Evolutionary conservation across 2,113 vertebrate genomes (phyloP).

Genomic region (Terrapene triunguis): DNA sequence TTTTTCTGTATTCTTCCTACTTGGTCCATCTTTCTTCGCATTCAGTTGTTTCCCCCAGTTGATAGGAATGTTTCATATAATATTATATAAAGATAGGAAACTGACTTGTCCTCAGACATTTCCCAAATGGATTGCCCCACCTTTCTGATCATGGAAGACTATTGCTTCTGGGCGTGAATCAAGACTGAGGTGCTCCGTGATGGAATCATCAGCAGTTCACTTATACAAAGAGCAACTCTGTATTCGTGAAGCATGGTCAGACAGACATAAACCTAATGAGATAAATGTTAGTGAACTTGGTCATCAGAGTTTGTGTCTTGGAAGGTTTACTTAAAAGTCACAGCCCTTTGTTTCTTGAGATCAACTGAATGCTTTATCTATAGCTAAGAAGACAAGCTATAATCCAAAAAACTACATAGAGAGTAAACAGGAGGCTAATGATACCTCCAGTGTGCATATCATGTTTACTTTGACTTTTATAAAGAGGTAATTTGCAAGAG

Average conservation of each 20-base stretch:
- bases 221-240: not conserved
- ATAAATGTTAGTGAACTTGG: not conserved
- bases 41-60: not conserved
- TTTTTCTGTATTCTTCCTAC: not conserved
- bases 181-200: not conserved
- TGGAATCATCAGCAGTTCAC: not conserved
- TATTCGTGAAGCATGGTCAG: not conserved
- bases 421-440: slow-evolving; percentile 55
- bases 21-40: not conserved
- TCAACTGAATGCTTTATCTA: not conserved
- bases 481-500: slow-evolving; percentile 79
- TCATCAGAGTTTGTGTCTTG: not conserved
- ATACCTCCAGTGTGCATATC: slow-evolving; percentile 25
- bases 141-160: not conserved
- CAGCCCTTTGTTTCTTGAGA: not conserved
- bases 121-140: not conserved
- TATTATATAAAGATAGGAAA: not conserved
- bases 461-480: slow-evolving; percentile 75
- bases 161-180: not conserved
- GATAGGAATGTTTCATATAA: not conserved
- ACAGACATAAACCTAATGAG: not conserved
- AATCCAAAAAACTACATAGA: slow-evolving; percentile 43
- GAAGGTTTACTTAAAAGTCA: not conserved
- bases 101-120: fast-evolving
- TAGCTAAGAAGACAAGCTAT: slow-evolving; percentile 42